phyloP scores from a whole-genome alignment of 2,888 invertebrate species.

The Leptothorax acervorum region DNA sequence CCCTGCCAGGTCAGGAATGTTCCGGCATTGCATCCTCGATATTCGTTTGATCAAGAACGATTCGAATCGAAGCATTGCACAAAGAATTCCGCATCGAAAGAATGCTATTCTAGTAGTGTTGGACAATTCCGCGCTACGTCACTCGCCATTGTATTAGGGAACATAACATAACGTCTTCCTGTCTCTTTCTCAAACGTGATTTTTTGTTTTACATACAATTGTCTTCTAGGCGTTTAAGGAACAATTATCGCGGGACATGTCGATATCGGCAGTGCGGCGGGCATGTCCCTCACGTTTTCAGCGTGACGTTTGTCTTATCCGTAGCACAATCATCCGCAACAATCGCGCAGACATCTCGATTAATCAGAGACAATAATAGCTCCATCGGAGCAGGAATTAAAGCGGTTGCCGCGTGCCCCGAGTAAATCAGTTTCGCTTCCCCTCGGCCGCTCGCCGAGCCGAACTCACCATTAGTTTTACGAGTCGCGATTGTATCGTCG shows the following conservation, averaged over 20 bases:
- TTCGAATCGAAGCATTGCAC: slow-evolving; percentile 55
- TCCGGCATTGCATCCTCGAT: slow-evolving; percentile 39
- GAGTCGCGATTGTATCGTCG: slow-evolving; percentile 63
- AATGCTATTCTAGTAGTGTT: slow-evolving; percentile 49
- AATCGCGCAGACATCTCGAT: slow-evolving; percentile 38
- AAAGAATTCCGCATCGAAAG: slow-evolving; percentile 63
- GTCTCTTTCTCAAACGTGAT: not conserved
- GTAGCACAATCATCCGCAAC: slow-evolving; percentile 1
- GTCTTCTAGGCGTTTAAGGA: not conserved
- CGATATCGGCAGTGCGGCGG: slow-evolving; percentile 7
- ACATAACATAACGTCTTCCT: not conserved
- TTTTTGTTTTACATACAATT: not conserved
- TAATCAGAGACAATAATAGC: slow-evolving; percentile 47
- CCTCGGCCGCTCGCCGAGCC: slow-evolving; percentile 4
- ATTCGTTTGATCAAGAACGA: slow-evolving; percentile 39
- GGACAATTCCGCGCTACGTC: slow-evolving; percentile 64
- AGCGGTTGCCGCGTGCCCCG: slow-evolving; percentile 59
- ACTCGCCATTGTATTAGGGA: slow-evolving; percentile 19
- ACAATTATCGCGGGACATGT: not conserved
- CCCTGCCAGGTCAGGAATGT: slow-evolving; percentile 60
- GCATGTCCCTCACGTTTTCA: not conserved
- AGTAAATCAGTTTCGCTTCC: slow-evolving; percentile 60
- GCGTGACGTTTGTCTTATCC: not conserved
- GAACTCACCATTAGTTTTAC: slow-evolving; percentile 42
- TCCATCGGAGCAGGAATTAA: slow-evolving; percentile 57